Evolutionary conservation across 23 tunicate species (phyloP).

Genomic region (Styela plicata): DNA sequence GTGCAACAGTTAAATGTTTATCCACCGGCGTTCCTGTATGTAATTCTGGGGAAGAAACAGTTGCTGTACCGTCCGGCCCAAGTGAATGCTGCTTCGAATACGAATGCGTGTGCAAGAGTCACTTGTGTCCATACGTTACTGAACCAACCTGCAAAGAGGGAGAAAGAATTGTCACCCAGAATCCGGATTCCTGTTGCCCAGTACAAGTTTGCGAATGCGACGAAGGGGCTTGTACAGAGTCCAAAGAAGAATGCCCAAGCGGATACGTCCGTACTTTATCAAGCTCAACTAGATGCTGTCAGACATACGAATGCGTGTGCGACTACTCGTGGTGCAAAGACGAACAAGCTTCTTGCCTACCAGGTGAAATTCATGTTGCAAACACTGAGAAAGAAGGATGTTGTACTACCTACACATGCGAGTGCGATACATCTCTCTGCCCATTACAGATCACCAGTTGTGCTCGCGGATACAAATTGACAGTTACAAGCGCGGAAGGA

Average conservation of each 20-base stretch:
- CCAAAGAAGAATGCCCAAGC: neutral
- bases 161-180: neutral
- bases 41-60: slow-evolving; percentile 6
- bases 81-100: slow-evolving; percentile 13
- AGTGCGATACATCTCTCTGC: slow-evolving; percentile 11
- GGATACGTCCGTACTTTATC: neutral
- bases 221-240: neutral
- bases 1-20: neutral
- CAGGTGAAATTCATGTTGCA: neutral
- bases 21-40: slow-evolving; percentile 11
- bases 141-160: slow-evolving; percentile 11
- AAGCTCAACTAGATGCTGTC: slow-evolving; percentile 1
- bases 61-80: neutral
- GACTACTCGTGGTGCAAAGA: slow-evolving; percentile 11
- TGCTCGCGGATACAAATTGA: slow-evolving; percentile 9
- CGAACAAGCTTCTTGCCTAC: neutral
- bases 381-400: neutral
- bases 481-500: neutral
- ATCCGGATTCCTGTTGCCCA: slow-evolving; percentile 14
- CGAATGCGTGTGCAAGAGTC: slow-evolving; percentile 2
- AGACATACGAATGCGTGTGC: slow-evolving; percentile 8
- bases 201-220: slow-evolving; percentile 16
- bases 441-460: slow-evolving; percentile 7
- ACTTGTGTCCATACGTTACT: slow-evolving; percentile 11
- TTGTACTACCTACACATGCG: slow-evolving; percentile 1